phyloP scores from a whole-genome alignment of 2,797 vertebrate species.

The Ctenochaetus hawaiiensis region DNA sequence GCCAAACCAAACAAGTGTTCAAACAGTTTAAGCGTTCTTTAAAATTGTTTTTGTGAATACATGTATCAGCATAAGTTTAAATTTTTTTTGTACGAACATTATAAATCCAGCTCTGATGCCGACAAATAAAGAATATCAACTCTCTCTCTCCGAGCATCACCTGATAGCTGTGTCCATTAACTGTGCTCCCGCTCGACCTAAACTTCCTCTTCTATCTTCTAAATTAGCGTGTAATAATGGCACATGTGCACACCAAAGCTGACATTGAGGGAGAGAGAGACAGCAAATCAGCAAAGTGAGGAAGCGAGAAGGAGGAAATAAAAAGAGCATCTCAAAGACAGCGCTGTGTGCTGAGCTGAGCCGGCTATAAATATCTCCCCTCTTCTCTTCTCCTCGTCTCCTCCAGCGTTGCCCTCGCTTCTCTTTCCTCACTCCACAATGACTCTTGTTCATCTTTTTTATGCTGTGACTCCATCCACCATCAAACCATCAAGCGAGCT shows the following conservation, averaged over 20 bases:
- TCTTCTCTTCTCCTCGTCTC: constrained; percentile 50
- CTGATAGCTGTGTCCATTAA: background rate
- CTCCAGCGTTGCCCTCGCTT: constrained; percentile 44
- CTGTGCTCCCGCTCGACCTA: constrained; percentile 19
- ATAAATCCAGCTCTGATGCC: background rate
- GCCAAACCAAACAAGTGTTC: background rate
- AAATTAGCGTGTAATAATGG: constrained; percentile 26
- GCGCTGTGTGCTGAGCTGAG: constrained; percentile 55
- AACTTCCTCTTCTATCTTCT: constrained; percentile 13
- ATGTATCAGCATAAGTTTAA: background rate
- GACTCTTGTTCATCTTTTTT: constrained; percentile 23
- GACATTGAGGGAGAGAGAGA: constrained; percentile 13
- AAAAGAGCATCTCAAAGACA: constrained; percentile 55
- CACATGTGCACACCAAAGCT: constrained; percentile 33
- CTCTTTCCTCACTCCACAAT: constrained; percentile 27
- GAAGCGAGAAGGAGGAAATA: constrained; percentile 37
- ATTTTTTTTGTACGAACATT: background rate
- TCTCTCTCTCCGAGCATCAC: background rate
- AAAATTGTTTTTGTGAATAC: background rate
- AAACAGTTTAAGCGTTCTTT: too few relatives aligned
- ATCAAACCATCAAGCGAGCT: constrained; percentile 33
- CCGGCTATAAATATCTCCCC: constrained; percentile 73
- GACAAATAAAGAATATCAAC: background rate
- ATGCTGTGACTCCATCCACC: constrained; percentile 21
- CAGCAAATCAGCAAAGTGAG: constrained; percentile 21